Conservation (phyloP, 1,140 invertebrate species). For the Anoplolepis gracilipes region DNA sequence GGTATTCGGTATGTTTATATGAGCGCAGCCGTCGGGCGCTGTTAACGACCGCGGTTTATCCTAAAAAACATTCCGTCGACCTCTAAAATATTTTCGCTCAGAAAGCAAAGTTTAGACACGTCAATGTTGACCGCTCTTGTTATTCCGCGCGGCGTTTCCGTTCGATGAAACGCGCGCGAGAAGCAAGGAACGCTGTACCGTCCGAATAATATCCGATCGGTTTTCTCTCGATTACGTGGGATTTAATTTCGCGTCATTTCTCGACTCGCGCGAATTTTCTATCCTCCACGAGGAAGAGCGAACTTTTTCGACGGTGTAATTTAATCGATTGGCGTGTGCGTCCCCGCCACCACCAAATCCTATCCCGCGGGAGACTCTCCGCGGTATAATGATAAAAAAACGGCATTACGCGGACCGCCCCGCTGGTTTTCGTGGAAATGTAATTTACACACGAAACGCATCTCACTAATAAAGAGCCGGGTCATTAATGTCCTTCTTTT, state of each 20-base stretch:
- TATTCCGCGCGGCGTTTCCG: not conserved
- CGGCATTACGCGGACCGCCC: not conserved
- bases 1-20: constrained; percentile 67
- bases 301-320: not conserved
- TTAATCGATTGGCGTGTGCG: not conserved
- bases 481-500: constrained; percentile 64
- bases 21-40: constrained; percentile 27
- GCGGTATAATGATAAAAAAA: constrained; percentile 3
- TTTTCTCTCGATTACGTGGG: not conserved
- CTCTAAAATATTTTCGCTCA: constrained; percentile 50
- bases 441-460: constrained; percentile 72
- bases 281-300: not conserved
- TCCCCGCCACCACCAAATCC: not conserved
- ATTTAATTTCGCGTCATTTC: constrained; percentile 7
- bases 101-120: not conserved
- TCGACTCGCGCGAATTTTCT: constrained; percentile 8
- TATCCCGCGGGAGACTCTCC: not conserved
- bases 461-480: constrained; percentile 68
- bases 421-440: constrained; percentile 57
- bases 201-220: not conserved
- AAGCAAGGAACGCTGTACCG: not conserved
- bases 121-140: not conserved
- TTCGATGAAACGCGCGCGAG: not conserved
- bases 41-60: constrained; percentile 63
- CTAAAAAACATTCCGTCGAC: constrained; percentile 59